phyloP scores from a whole-genome alignment of 1,140 invertebrate species.

The Apis dorsata region DNA sequence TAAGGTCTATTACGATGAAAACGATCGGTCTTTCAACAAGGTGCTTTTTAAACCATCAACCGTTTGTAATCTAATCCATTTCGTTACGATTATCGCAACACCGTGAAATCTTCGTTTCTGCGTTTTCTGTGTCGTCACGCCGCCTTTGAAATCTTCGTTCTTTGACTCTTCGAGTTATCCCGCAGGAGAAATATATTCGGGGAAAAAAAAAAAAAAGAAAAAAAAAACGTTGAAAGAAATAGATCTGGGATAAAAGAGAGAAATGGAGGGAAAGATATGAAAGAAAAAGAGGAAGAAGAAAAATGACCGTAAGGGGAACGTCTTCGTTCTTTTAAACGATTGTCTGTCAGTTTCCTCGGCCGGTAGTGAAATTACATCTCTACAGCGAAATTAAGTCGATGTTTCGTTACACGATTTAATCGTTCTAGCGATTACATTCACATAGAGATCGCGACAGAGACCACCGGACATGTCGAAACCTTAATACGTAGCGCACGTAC shows the following conservation, averaged over 20 bases:
- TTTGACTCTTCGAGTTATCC: not conserved
- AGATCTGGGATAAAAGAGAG: not conserved
- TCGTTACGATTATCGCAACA: not conserved
- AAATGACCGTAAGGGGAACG: not conserved
- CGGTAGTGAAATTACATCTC: not conserved
- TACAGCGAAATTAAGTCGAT: not conserved
- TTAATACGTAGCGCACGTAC: not conserved
- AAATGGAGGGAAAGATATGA: not conserved
- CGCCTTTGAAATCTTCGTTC: not conserved
- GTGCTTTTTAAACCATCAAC: constrained; percentile 10
- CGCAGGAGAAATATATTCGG: no score
- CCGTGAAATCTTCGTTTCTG: constrained; percentile 1
- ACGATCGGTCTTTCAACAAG: constrained; percentile 26
- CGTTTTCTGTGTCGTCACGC: not conserved
- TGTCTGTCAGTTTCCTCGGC: not conserved
- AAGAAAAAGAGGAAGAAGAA: not conserved
- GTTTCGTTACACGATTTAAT: not conserved
- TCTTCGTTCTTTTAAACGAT: not conserved
- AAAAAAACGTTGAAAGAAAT: not conserved
- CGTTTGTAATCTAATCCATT: constrained; percentile 16
- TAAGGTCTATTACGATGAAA: not conserved
- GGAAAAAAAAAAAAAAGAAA: no score
- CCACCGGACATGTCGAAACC: constrained; percentile 9
- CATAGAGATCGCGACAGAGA: not conserved
- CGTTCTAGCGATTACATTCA: not conserved